Evolutionary conservation across 2,797 vertebrate species (phyloP), one percentile per base, ranked within the genome.

Genomic region (Natrix natrix): DNA sequence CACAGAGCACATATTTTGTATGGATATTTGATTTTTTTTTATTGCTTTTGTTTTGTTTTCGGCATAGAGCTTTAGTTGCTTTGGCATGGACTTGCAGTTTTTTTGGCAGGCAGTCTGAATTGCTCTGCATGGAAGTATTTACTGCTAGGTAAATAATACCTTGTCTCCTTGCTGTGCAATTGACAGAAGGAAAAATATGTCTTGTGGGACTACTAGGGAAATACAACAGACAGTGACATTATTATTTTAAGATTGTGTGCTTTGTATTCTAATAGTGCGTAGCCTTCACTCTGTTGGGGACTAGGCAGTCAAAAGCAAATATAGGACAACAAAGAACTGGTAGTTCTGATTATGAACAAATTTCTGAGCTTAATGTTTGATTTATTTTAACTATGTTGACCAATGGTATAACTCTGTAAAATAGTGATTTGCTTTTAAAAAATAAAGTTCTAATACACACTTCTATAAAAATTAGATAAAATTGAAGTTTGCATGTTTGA

Each of bases 121-220:
- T 74, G 48, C 63, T 91, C 87, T 4, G 61, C 91, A 86, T 93
- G 37, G 90, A 26, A 91, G 4, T 87, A 6, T 94, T 90, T 95
- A 88, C 91, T 93, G 91, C 92, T 87, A 22, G 1, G 2, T 89
- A 54, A 88, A 22, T 92, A 95, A 95, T 94, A 94, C 83, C 61
- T 92, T 93, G 43, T 91, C 90, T 94, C 55, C 74, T 89, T 91
- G 26, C 63, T 92, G 22, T 92, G 0, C 91, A 63, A 52, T 92
- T 63, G 86, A 91, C 78, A 74, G 94, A 86, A 93, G 90, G 74
- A 93, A 95, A 91, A 74, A 56, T 94, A 52, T 43, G 91, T 60
- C 87, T 92, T 89, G 26, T 56, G 83, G 48, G 92, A 94, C 94
- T 95, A 95, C 90, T 60, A 78, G 88, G 87, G 93, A 95, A 95